Base-by-base conservation (phyloP, 1,140 invertebrate species). In the Leguminivora glycinivorella region DNA sequence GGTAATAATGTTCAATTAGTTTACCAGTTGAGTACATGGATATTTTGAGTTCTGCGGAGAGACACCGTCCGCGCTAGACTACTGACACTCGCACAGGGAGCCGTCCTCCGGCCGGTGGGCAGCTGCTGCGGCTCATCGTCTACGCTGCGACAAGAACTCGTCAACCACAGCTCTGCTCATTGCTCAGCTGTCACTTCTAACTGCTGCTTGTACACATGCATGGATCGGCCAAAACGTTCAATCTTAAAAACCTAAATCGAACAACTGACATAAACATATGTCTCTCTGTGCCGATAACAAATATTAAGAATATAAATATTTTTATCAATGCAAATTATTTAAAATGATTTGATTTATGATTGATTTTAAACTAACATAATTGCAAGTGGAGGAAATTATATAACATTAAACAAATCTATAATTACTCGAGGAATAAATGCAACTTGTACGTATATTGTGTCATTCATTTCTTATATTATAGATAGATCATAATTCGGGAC, bases 11-110 rank as follows among this genome's bases (percentile, higher is more conserved):
- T 63, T 63, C 12, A 63, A 34, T 63, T 24, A 63, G 26, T 26
- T 63, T 63, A 63, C 26, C 58, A 29, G 58, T 26, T 63, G 58
- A 63, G 58, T 63, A 34, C 58, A 34, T 63, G 58, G 29, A 63
- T 63, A 63, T n/a, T n/a, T 60, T 63, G 58, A 63, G 58, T 63
- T 63, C 25, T 29, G 26, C 25, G 58, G 34, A 31, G n/a, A 19
- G 24, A 12, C 67, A 25, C 7, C 17, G 67, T 68, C 67, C 67
- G 34, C 58, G 58, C 58, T 63, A 63, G 5, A 34, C 58, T 63
- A 63, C 25, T 63, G 5, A 31, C 38, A 47, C 67, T 67, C 22
- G 29, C 26, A 40, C 63, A 40, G 31, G n/a, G 67, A 43, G 34
- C 38, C 22, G 67, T 26, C 19, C 67, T 19, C 38, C 22, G 67